Base-by-base conservation (phyloP, 2,113 vertebrate genomes). In the Sporophila hypoxantha region DNA sequence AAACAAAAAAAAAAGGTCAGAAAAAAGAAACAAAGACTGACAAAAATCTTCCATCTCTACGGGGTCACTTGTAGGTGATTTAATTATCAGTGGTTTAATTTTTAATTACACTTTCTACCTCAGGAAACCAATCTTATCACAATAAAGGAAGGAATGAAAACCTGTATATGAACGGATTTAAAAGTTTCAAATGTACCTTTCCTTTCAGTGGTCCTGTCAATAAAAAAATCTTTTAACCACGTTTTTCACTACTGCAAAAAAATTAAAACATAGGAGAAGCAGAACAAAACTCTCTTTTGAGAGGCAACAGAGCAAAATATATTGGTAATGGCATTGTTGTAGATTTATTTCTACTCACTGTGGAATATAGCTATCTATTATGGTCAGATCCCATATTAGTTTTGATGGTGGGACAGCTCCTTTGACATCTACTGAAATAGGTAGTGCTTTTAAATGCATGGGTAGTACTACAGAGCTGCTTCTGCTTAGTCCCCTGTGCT, bases 371-470 rank as follows among this genome's bases (percentile, higher is more conserved):
- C 62, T 73, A 53, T 78, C 59, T 79, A 21, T 82, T 91, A 76
- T 15, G 25, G 61, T 82, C 87, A 89, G 61, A 74, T 89, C 39
- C 44, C 61, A 9, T 91, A 90, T 78, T 55, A 47, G 37, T 42
- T 42, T 85, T 85, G 44, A 60, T 79, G 82, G 49, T 70, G 39
- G 36, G 30, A 82, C 86, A 91, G 17, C 18, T 91, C 19, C 36
- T 90, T 86, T 90, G 90, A 87, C 84, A 90, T 69, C 34, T 67
- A 0, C 44, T 88, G 84, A 90, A 94, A 87, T 74, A 82, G 64
- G 36, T 5, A 87, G n/a, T 70, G 64, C 42, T 90, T 90, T 82
- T 79, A 87, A 88, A 91, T 82, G 76, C 65, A 70, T 87, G 49
- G 22, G 7, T 29, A 64, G 26, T 25, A 42, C 50, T 60, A 14